Percentiles rank a stretch among this genome's conserved stretches.
Conservation (phyloP, 1,140 invertebrate genomes). For the Leptinotarsa undecemlineata region DNA sequence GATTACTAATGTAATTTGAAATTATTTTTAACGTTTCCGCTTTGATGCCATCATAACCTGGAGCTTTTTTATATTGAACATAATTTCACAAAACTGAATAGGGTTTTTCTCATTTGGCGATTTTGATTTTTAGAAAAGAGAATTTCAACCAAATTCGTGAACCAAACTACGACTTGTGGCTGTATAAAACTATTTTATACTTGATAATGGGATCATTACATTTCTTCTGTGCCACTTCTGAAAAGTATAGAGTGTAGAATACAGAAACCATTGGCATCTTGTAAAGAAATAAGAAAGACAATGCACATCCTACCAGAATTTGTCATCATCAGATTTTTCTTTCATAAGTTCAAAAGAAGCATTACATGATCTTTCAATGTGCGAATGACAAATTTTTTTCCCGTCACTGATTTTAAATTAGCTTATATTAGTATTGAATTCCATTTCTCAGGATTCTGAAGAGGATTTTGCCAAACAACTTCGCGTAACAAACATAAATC, state of each 20-base stretch:
- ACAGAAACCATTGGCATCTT: too few relatives aligned
- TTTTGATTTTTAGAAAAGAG: too few relatives aligned
- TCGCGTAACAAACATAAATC: slow-evolving; percentile 24
- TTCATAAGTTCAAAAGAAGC: slow-evolving; percentile 16
- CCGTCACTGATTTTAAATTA: slow-evolving; percentile 13
- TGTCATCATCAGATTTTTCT: neutral
- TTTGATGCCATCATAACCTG: slow-evolving; percentile 15
- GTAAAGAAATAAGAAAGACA: neutral
- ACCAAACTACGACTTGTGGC: too few relatives aligned
- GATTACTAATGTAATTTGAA: slow-evolving; percentile 5
- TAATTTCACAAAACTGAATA: too few relatives aligned
- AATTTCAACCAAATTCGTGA: too few relatives aligned
- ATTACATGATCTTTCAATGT: slow-evolving; percentile 22
- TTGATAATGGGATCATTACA: too few relatives aligned
- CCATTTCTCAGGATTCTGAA: slow-evolving; percentile 18
- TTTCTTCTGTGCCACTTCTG: neutral
- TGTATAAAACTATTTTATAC: too few relatives aligned
- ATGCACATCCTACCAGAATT: too few relatives aligned
- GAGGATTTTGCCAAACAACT: slow-evolving; percentile 23
- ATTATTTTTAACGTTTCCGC: slow-evolving; percentile 19
- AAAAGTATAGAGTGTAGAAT: neutral
- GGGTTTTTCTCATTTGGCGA: too few relatives aligned
- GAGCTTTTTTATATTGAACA: slow-evolving; percentile 21
- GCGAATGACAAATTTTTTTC: slow-evolving; percentile 21
- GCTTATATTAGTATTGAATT: slow-evolving; percentile 8